Base-by-base conservation (phyloP, 2,888 invertebrate genomes). In the Ophioninae sp. region DNA sequence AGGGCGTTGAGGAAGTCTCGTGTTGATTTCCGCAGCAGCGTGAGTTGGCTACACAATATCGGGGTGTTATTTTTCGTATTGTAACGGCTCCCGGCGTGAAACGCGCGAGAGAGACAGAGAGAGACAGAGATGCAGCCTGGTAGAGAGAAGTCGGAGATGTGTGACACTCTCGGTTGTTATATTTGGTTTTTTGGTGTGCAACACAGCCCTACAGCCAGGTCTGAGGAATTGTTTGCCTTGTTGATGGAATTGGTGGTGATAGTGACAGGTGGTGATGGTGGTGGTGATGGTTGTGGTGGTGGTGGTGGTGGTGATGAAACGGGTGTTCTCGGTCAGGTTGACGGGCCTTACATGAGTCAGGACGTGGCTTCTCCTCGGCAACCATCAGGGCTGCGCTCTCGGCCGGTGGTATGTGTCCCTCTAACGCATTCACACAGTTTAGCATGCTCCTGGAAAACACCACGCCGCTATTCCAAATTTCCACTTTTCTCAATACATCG, bases 341-440 rank as follows among this genome's bases (percentile, higher is more conserved):
- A 87, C 87, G 89, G 91, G 94, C 94, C 96, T 96, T 96, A 96
- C 96, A 96, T 95, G 96, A 95, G 94, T 96, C 96, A 93, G 96
- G 96, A 93, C 95, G 95, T 93, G 95, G 95, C 94, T 96, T 96
- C 94, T 96, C 96, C 94, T 96, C 96, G 91, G 95, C 95, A 93
- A 95, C 95, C 94, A 96, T 96, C 93, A 96, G 94, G 93, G 96
- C 96, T 93, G 96, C 95, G 93, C 96, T 96, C 94, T 96, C 96
- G 93, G 95, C 95, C 91, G 96, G 96, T 92, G 97, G 97, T 94
- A 97, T 95, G 94, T 97, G 97, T 93, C 97, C 97, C 94, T 97
- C 97, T 95, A 97, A 95, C 93, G 97, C 96, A 95, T 97, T 97
- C 94, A 97, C 97, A 95, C 97, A 97, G 96, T 97, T 97, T 96